Base-by-base conservation (phyloP, 2,888 invertebrate species). In the Catocala fraxini region DNA sequence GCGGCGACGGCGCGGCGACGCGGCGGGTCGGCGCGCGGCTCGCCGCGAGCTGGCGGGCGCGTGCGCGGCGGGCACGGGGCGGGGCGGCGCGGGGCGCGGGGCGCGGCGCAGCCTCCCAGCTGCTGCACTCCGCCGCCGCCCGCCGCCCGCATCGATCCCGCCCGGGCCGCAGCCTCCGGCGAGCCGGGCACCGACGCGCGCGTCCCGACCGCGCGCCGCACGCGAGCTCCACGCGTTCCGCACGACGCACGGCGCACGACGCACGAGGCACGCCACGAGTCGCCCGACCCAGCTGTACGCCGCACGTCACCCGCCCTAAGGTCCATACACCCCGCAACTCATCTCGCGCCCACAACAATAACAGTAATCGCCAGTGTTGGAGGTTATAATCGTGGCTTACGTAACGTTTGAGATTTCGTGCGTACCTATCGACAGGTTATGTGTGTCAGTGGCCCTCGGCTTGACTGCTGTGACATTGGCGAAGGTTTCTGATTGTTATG, bases 101-200 rank as follows among this genome's bases (percentile, higher is more conserved):
- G 86, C 87, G 88, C 90, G 89, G 91, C 91, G 91, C 88, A 87
- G 89, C 89, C 89, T 88, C 88, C 89, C 83, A 83, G 85, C 88
- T 84, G 86, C 85, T 89, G 89, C 92, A 92, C 93, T 93, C 93
- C 92, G 92, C 92, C 89, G 89, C 89, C 92, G 91, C 93, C 91
- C 92, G 93, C 92, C 86, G 90, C 92, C 91, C 91, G 91, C 92
- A 93, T 92, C 91, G 92, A 92, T 92, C 91, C 90, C 91, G 88
- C 88, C 89, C 89, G 89, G 87, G 87, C 86, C 85, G 83, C 87
- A 86, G 84, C 85, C 85, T 86, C 88, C 83, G 81, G 81, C 81
- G 82, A 81, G 82, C 84, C 83, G 86, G 84, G 81, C 80, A 81
- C 79, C 81, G 82, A 82, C 87, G 87, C 88, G 86, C 88, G 89